A percentile compares a stretch with the other conserved stretches of the same genome.
phyloP scores from a whole-genome alignment of 2,888 invertebrate species.

The Antheraea yamamai region DNA sequence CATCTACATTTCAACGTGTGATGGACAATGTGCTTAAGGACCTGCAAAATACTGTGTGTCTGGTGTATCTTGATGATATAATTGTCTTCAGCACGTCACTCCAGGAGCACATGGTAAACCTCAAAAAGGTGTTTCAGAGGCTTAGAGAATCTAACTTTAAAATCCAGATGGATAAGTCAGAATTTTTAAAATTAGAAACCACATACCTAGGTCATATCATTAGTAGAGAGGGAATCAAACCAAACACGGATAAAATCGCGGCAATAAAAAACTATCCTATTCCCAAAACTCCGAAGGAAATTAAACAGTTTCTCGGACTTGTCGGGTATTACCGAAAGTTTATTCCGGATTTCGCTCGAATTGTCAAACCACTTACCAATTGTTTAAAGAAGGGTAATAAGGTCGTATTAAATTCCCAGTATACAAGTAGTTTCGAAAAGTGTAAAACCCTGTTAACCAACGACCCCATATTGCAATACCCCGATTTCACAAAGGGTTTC shows the following conservation, averaged over 20 bases:
- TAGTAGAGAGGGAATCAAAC: conserved; percentile 34
- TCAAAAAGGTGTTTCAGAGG: conserved; percentile 34
- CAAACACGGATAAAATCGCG: conserved; percentile 36
- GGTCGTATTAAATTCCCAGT: conserved; percentile 28
- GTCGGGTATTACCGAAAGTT: conserved; percentile 40
- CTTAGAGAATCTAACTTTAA: conserved; percentile 26
- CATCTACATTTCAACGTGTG: conserved; percentile 39
- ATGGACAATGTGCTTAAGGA: conserved; percentile 42
- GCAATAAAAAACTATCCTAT: conserved; percentile 36
- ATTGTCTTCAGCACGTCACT: conserved; percentile 37
- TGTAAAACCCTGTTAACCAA: conserved; percentile 31
- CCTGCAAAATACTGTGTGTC: conserved; percentile 31
- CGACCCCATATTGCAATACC: no score
- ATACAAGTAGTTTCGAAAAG: conserved; percentile 32
- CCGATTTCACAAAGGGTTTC: conserved; percentile 41
- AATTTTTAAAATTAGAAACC: conserved; percentile 35
- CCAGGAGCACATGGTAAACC: conserved; percentile 33
- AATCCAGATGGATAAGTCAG: conserved; percentile 38
- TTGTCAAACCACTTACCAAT: conserved; percentile 32
- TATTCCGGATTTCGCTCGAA: conserved; percentile 36
- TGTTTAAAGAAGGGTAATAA: conserved; percentile 32
- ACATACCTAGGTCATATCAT: conserved; percentile 37
- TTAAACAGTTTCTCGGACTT: conserved; percentile 38
- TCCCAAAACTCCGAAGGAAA: conserved; percentile 36
- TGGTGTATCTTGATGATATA: conserved; percentile 45